These are phyloP conservation scores for Tetranychus cinnabarinus DNA, from an alignment of 1,140 invertebrate species.

Conservation along the genomic window DNA sequence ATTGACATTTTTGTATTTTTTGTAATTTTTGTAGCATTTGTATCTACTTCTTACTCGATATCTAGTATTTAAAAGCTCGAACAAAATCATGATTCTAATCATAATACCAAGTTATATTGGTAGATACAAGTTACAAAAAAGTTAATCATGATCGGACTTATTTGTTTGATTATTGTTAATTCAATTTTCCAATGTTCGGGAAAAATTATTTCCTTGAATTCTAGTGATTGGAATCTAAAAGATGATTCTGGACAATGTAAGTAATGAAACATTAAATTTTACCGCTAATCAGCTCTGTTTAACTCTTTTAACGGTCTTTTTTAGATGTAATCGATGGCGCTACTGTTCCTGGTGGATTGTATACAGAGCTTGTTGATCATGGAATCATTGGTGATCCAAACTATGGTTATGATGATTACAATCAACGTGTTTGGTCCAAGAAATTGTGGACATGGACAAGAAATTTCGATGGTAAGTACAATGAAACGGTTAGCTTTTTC, in stretches of 20 bases:
- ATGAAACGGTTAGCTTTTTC: background rate
- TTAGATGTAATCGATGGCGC: constrained; percentile 7
- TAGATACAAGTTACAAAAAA: too few species aligned
- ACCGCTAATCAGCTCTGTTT: background rate
- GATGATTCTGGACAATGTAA: background rate
- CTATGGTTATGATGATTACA: constrained; percentile 49
- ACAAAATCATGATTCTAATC: too few species aligned
- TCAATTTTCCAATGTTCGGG: background rate
- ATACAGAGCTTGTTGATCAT: constrained; percentile 40
- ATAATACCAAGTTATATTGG: too few species aligned
- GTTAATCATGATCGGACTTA: background rate
- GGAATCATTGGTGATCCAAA: constrained; percentile 38
- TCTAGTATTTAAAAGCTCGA: too few species aligned
- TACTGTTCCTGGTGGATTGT: constrained; percentile 58
- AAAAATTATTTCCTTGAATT: background rate
- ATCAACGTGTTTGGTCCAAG: constrained; percentile 52
- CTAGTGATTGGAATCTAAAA: background rate
- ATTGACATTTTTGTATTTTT: too few species aligned
- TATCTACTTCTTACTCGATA: too few species aligned
- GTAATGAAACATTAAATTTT: background rate
- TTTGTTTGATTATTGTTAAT: background rate
- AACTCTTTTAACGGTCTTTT: background rate
- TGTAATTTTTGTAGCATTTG: too few species aligned
- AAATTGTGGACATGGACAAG: constrained; percentile 45
- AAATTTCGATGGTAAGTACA: constrained; percentile 18